Evolutionary conservation across 2,797 vertebrate genomes (phyloP).

Genomic region (Adelosebastes latens): DNA sequence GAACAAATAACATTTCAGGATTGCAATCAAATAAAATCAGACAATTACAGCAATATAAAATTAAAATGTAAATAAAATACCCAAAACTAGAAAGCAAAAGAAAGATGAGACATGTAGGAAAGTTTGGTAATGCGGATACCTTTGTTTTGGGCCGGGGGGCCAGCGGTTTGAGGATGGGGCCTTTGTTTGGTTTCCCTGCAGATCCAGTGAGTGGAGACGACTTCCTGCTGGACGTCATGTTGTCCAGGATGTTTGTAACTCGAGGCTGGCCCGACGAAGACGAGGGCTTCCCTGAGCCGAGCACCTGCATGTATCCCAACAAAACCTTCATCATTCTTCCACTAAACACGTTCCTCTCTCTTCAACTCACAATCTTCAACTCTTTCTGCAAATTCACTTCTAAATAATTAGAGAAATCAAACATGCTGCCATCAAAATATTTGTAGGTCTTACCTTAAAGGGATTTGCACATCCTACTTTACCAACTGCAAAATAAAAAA

Average conservation of each 20-base stretch:
- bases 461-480: slow-evolving; percentile 90
- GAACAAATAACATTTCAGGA: neutral
- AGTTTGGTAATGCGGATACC: slow-evolving; percentile 34
- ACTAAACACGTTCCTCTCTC: neutral
- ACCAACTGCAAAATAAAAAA: slow-evolving; percentile 51
- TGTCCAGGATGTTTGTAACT: slow-evolving; percentile 88
- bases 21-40: neutral
- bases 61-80: neutral
- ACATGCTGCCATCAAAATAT: neutral
- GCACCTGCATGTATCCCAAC: slow-evolving; percentile 77
- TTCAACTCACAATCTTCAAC: neutral
- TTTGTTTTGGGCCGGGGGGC: slow-evolving; percentile 88
- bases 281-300: slow-evolving; percentile 79
- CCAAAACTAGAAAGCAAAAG: no score
- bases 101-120: neutral
- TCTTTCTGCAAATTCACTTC: neutral
- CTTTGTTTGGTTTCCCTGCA: slow-evolving; percentile 76
- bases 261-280: slow-evolving; percentile 69
- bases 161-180: slow-evolving; percentile 90
- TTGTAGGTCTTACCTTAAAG: slow-evolving; percentile 88
- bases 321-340: neutral
- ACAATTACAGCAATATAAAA: neutral
- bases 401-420: neutral
- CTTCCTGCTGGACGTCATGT: slow-evolving; percentile 87
- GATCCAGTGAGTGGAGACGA: slow-evolving; percentile 52